Conservation (phyloP, 2,888 invertebrate species). For the Idaea dimidiata region DNA sequence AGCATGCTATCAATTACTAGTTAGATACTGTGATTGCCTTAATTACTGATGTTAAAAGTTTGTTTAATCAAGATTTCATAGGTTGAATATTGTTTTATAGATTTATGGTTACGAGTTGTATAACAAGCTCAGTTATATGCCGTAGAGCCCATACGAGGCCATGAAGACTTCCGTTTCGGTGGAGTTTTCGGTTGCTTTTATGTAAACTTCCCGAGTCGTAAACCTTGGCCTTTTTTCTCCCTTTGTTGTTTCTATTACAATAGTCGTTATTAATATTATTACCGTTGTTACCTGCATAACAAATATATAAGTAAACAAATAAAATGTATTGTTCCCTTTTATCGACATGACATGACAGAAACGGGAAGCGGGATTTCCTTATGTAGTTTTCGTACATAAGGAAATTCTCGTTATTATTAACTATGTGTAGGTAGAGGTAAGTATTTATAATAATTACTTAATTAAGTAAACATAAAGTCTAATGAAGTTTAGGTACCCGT, state of each 20-base stretch:
- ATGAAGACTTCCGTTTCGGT: slow-evolving; percentile 29
- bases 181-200: slow-evolving; percentile 28
- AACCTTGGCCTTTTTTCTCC: slow-evolving; percentile 22
- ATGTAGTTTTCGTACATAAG: too few relatives aligned
- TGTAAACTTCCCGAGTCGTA: slow-evolving; percentile 27
- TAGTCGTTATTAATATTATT: background rate
- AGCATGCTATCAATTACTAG: slow-evolving; percentile 83
- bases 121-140: slow-evolving; percentile 11
- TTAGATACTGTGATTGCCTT: slow-evolving; percentile 5
- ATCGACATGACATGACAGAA: too few relatives aligned
- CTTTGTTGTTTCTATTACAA: slow-evolving; percentile 1
- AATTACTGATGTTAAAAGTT: background rate
- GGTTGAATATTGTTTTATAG: background rate
- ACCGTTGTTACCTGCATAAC: slow-evolving; percentile 3
- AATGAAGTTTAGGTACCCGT: background rate
- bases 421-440: too few relatives aligned
- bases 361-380: too few relatives aligned
- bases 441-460: too few relatives aligned
- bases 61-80: background rate
- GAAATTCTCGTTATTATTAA: too few relatives aligned
- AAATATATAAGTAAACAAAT: too few relatives aligned
- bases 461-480: background rate
- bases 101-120: background rate
- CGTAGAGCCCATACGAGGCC: slow-evolving; percentile 25
- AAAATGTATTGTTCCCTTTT: too few relatives aligned